Evolutionary conservation across 2,113 vertebrate genomes (phyloP).

Genomic region (Nicator chloris): DNA sequence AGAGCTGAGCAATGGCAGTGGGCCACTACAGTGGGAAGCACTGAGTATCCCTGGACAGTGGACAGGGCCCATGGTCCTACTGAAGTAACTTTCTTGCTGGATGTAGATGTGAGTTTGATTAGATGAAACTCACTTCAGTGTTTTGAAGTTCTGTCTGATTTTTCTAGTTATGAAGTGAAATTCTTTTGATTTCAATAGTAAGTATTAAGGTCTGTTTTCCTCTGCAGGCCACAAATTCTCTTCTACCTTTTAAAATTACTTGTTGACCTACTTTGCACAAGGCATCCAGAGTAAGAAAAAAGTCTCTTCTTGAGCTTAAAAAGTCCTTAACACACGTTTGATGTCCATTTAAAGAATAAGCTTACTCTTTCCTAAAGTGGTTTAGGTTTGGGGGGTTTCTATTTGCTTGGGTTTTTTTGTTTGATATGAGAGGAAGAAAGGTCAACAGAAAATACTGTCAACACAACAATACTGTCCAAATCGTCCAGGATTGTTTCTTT

Average conservation of each 20-base stretch:
- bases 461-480: not conserved
- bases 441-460: not conserved
- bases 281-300: not conserved
- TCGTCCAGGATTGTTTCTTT: not conserved
- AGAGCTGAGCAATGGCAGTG: not conserved
- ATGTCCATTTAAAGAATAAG: not conserved
- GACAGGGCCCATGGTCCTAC: not conserved
- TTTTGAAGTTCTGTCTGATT: not conserved
- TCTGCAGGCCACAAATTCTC: not conserved
- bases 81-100: not conserved
- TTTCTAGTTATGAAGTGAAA: not conserved
- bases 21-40: accelerated
- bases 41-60: not conserved
- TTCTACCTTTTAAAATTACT: not conserved
- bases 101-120: not conserved
- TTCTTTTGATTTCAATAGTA: not conserved
- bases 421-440: not conserved
- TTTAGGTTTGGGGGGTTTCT: not conserved
- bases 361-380: not conserved
- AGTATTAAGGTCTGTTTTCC: not conserved
- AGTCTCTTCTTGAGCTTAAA: not conserved
- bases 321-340: not conserved
- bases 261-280: not conserved
- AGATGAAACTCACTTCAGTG: not conserved
- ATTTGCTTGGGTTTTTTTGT: not conserved